Percentiles rank a stretch among this genome's conserved stretches.
These are phyloP conservation scores for Noturus placidus DNA, from an alignment of 2,113 vertebrate species.

Conservation along the genomic window DNA sequence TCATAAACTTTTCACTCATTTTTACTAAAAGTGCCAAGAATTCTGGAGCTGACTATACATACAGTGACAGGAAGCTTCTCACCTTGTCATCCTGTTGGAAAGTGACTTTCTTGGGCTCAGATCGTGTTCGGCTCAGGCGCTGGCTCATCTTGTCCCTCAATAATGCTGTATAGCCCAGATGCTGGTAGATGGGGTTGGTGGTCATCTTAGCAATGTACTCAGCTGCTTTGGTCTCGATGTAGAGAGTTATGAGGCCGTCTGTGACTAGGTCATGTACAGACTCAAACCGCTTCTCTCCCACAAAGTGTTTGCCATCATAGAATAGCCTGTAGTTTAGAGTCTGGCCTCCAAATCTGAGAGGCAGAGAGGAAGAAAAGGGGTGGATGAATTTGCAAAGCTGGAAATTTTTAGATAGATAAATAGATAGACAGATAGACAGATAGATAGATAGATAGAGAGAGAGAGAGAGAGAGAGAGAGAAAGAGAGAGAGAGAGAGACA, in stretches of 20 bases:
- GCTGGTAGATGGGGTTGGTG: conserved; percentile 96
- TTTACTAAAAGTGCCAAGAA: neutral
- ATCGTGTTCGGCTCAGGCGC: conserved; percentile 81
- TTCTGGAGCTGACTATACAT: neutral
- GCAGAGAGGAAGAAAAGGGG: neutral
- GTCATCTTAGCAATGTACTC: conserved; percentile 99
- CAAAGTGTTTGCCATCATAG: conserved; percentile 97
- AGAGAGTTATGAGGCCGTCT: conserved; percentile 94
- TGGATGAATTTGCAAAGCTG: neutral
- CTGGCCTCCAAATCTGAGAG: conserved; percentile 87
- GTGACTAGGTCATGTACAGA: conserved; percentile 96
- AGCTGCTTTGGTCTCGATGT: conserved; percentile 96
- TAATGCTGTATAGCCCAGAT: conserved; percentile 90
- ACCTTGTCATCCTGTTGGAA: conserved; percentile 89
- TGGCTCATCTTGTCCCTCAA: conserved; percentile 89
- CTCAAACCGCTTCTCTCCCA: conserved; percentile 96
- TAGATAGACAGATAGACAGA: no score
- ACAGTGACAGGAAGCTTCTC: conserved; percentile 53
- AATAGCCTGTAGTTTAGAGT: conserved; percentile 96
- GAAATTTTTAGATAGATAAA: no score
- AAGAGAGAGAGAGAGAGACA: no score
- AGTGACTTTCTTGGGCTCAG: conserved; percentile 81
- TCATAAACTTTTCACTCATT: neutral
- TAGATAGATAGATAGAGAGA: no score
- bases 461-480: no score